Percentiles rank a stretch among this genome's conserved stretches.
Evolutionary conservation across 2,113 vertebrate genomes (phyloP).

Genomic region (Onychorhynchus coronatus): DNA sequence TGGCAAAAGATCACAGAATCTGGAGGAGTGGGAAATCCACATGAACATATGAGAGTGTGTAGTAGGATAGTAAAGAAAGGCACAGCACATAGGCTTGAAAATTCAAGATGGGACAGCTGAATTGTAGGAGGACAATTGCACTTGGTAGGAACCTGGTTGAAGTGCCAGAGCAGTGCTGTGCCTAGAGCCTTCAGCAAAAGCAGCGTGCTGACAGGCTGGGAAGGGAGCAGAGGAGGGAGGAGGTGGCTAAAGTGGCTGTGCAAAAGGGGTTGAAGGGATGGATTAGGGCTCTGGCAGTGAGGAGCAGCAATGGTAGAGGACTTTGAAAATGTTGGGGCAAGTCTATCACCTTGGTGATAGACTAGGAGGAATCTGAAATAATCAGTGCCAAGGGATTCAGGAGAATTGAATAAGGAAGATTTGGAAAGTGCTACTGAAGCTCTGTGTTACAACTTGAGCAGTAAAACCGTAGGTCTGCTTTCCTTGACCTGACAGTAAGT

Average conservation of each 20-base stretch:
- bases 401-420: not conserved
- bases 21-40: not conserved
- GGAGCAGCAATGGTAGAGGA: not conserved
- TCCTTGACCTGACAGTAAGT: constrained; percentile 43
- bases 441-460: not conserved
- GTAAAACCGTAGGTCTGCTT: constrained; percentile 21
- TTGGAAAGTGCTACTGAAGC: not conserved
- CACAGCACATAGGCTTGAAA: not conserved
- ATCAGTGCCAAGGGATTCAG: not conserved
- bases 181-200: not conserved
- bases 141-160: not conserved
- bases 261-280: not conserved
- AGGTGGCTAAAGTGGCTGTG: not conserved
- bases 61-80: not conserved
- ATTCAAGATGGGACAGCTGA: not conserved
- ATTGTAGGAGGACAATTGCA: not conserved
- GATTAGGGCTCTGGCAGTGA: not conserved
- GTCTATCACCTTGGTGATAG: not conserved
- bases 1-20: not conserved
- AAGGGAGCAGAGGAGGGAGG: not conserved
- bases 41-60: not conserved
- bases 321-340: not conserved
- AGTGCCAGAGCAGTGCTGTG: not conserved
- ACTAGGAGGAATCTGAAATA: constrained; percentile 19
- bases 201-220: not conserved